Base-by-base conservation (phyloP, 2,888 invertebrate species). In the Tanypteryx hageni region DNA sequence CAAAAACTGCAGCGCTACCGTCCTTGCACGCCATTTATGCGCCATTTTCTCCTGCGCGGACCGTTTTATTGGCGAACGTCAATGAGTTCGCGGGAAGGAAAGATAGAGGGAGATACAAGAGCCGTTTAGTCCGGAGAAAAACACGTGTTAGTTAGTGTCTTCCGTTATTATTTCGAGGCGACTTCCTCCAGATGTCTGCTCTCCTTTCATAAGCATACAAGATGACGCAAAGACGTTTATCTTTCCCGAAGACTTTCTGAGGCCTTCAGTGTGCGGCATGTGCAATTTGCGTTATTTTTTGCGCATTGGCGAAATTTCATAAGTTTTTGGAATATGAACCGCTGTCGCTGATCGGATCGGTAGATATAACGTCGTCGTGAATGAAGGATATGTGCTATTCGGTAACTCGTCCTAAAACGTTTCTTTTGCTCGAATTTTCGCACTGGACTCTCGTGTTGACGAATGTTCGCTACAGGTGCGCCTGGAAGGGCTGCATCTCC, bases 121-220 rank as follows among this genome's bases (percentile, higher is more conserved):
- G 68, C 3, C 44, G 44, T 68, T 68, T n/a, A 68, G n/a, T 3
- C 18, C 8, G 68, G 22, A 13, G 27, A 76, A 76, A 76, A 76
- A 76, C 76, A 27, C 76, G 76, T 76, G 22, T 76, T 76, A 27
- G 22, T 22, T 22, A 76, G 76, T 27, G n/a, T 68, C 16, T 18
- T 89, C 58, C 64, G n/a, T 86, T 86, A 61, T 86, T 61, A 86
- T 86, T 86, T 27, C 27, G 14, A n/a, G 89, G 56, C 44, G 61
- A 89, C 89, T 64, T 89, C 89, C 64, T 68, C 64, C 89, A 89
- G 89, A 89, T 89, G 89, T 68, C 68, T 10, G 59, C 89, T 22
- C 83, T 83, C n/a, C 44, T 82, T 82, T 82, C 27, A 13, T 22
- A n/a, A 61, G 64, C 16, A 59, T 27, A 57, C 61, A 86, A 44